Evolutionary conservation across 2,797 vertebrate species (phyloP).

Genomic region (Cottoperca gobio): DNA sequence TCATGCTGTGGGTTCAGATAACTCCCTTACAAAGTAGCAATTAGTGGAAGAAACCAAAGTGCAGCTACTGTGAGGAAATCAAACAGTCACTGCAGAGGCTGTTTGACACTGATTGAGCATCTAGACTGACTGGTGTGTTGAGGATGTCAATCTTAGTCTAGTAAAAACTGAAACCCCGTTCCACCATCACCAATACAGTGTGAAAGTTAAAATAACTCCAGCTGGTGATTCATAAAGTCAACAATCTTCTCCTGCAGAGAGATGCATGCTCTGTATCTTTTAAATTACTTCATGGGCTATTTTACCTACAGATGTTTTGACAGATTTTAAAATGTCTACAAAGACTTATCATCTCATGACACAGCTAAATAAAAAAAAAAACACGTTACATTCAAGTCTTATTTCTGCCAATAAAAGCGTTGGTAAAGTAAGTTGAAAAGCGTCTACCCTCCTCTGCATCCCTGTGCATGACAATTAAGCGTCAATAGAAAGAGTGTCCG

Average conservation of each 20-base stretch:
- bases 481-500: background rate
- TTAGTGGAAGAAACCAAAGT: slow-evolving; percentile 24
- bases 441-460: background rate
- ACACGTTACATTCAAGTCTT: background rate
- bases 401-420: background rate
- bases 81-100: slow-evolving; percentile 16
- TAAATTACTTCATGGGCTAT: background rate
- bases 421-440: slow-evolving; percentile 2
- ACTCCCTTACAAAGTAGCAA: slow-evolving; percentile 34
- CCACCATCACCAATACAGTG: slow-evolving; percentile 3
- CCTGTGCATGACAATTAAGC: background rate
- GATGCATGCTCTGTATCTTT: background rate
- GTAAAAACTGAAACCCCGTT: background rate
- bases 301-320: background rate
- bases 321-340: background rate
- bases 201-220: slow-evolving; percentile 13
- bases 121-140: slow-evolving; percentile 1
- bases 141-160: background rate
- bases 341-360: background rate
- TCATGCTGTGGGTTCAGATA: slow-evolving; percentile 31
- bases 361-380: too few relatives aligned
- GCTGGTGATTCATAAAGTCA: slow-evolving; percentile 6
- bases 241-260: slow-evolving; percentile 2
- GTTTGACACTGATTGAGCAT: slow-evolving; percentile 21
- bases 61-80: slow-evolving; percentile 12